These are phyloP conservation scores for Gari tellinella DNA, from an alignment of 2,888 invertebrate genomes.

Conservation along the genomic window DNA sequence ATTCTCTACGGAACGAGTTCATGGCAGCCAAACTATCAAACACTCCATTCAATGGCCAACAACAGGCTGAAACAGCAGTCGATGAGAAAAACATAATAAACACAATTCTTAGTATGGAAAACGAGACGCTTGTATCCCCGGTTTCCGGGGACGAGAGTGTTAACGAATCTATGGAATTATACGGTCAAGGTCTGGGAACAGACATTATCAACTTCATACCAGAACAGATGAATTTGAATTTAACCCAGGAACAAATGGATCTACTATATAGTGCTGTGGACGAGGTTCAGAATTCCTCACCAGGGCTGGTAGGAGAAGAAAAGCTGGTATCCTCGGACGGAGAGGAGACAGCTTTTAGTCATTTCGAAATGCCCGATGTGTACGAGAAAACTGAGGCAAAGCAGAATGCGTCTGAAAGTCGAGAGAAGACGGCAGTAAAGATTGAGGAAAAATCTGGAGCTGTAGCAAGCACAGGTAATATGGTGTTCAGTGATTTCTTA, in stretches of 20 bases:
- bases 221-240: conserved; percentile 69
- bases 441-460: no score
- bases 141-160: conserved; percentile 24
- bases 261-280: conserved; percentile 74
- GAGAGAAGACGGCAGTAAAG: no score
- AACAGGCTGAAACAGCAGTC: conserved; percentile 49
- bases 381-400: no score
- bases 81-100: conserved; percentile 77
- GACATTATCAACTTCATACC: conserved; percentile 58
- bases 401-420: no score
- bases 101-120: conserved; percentile 79
- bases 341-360: conserved; percentile 22
- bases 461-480: no score
- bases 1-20: conserved; percentile 39
- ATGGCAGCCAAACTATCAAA: conserved; percentile 50
- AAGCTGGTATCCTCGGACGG: conserved; percentile 22
- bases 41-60: conserved; percentile 15
- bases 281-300: conserved; percentile 70
- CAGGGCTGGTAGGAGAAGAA: conserved; percentile 43
- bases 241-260: conserved; percentile 78
- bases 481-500: no score
- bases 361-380: conserved; percentile 7
- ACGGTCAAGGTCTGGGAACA: conserved; percentile 45
- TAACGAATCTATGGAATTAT: conserved; percentile 53
- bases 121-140: conserved; percentile 50